Evolutionary conservation across 2,888 invertebrate genomes (phyloP).

Genomic region (Campaea margaritaria): DNA sequence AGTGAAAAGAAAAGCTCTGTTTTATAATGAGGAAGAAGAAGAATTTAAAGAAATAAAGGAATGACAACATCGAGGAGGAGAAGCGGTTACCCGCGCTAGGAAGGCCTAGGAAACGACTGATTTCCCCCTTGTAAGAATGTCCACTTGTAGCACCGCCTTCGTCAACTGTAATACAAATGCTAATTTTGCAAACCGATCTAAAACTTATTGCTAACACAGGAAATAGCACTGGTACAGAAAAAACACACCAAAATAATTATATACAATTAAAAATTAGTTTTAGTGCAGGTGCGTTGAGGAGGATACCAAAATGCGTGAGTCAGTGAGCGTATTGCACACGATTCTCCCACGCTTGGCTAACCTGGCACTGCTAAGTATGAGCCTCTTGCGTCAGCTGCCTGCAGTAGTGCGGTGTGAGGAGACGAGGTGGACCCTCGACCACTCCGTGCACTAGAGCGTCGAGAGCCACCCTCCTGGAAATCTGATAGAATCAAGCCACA

Average conservation of each 20-base stretch:
- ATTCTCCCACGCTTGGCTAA: constrained; percentile 66
- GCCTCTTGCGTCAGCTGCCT: constrained; percentile 84
- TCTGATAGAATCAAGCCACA: constrained; percentile 71
- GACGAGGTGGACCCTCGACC: constrained; percentile 78
- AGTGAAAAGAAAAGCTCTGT: constrained; percentile 34
- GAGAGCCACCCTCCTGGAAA: constrained; percentile 82
- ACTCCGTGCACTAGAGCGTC: constrained; percentile 77
- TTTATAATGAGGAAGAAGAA: constrained; percentile 46
- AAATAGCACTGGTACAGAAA: constrained; percentile 19
- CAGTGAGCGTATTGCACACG: constrained; percentile 41
- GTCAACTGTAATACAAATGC: constrained; percentile 81
- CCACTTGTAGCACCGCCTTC: constrained; percentile 78
- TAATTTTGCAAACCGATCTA: constrained; percentile 52
- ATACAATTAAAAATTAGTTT: constrained; percentile 61
- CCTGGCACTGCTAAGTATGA: constrained; percentile 87
- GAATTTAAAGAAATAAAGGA: constrained; percentile 49
- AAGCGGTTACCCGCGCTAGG: constrained; percentile 86
- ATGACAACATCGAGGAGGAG: constrained; percentile 66
- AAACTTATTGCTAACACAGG: constrained; percentile 16
- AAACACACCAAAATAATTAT: constrained; percentile 43
- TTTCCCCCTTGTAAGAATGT: constrained; percentile 80
- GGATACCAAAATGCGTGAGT: constrained; percentile 65
- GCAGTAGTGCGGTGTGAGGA: constrained; percentile 82
- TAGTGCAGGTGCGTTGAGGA: constrained; percentile 57
- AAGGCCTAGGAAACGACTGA: constrained; percentile 89